These are phyloP conservation scores for Drosophila insularis DNA, from an alignment of 1,140 invertebrate genomes.

Conservation along the genomic window DNA sequence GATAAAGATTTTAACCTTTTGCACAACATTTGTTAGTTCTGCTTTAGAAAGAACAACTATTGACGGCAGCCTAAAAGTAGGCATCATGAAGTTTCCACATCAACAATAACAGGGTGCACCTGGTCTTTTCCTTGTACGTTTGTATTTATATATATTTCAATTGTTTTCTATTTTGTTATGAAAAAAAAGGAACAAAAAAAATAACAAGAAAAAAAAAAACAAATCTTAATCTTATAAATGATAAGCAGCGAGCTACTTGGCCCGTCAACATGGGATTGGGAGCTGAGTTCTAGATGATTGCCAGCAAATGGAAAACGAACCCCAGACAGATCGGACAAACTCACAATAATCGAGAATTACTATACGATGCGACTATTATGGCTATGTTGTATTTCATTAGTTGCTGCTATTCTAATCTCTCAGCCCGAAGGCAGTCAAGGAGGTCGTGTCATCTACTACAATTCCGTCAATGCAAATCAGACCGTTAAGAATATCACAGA, in stretches of 20 bases:
- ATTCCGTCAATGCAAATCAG: conserved; percentile 21
- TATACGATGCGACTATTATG: neutral
- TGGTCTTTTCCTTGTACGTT: too few species aligned
- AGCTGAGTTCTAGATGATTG: neutral
- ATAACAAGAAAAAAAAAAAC: too few species aligned
- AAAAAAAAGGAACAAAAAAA: neutral
- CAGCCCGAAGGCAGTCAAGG: neutral
- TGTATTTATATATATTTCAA: neutral
- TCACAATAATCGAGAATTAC: neutral
- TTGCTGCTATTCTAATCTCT: neutral
- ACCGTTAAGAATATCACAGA: conserved; percentile 27
- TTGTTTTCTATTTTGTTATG: neutral
- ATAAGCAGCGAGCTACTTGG: conserved; percentile 6
- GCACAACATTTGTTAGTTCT: neutral
- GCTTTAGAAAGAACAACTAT: neutral
- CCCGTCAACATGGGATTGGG: neutral
- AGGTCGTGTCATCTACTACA: conserved; percentile 63
- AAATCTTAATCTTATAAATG: conserved; percentile 3
- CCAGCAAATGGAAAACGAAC: neutral
- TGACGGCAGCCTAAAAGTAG: conserved; percentile 25
- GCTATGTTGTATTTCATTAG: conserved; percentile 3
- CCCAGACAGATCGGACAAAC: neutral
- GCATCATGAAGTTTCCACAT: neutral
- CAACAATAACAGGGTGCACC: too few species aligned
- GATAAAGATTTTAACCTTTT: too few species aligned